Evolutionary conservation across 2,113 vertebrate genomes (phyloP), one percentile per base, ranked within the genome.

Genomic region (Rana temporaria): DNA sequence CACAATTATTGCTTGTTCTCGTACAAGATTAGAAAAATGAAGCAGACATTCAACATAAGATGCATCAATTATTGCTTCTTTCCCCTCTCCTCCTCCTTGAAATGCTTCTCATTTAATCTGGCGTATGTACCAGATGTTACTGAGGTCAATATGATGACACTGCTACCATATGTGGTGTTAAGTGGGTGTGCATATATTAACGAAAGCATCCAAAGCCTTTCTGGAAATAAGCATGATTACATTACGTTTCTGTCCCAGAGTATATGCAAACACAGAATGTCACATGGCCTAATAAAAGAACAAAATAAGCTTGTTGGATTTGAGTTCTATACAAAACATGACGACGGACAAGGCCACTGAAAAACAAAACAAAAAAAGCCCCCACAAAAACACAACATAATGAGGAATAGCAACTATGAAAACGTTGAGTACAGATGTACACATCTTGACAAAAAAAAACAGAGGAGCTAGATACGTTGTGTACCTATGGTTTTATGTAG

Each of bases 121-220:
- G 72, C n/a, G 42, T 76, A 75, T 76, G 57, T 26, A 75, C n/a
- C 80, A 82, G 81, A 82, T 82, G 81, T 76, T 82, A 59, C 53
- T 15, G 69, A 42, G 81, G 81, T 82, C 81, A 82, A 16, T 66
- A 74, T 38, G 14, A 38, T 75, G 80, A 82, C 80, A 59, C 63
- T 82, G 30, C 81, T 32, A 18, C 71, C 81, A 76, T 82, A 72
- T 76, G 81, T 42, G 81, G 72, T 68, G 71, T 60, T 82, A 66
- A 82, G 81, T 82, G 81, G 72, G 81, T 68, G 81, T 82, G 62
- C 81, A 76, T 82, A 76, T 30, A 76, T 82, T 82, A 82, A 15
- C 24, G n/a, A 15, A 53, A 42, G 70, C 75, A 55, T 30, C 75
- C 20, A 32, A 42, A 56, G 32, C 19, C 30, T 67, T 67, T 34